Percentiles rank a stretch among this genome's conserved stretches.
phyloP scores from a whole-genome alignment of 2,888 invertebrate species.

The Xestia ashworthii region DNA sequence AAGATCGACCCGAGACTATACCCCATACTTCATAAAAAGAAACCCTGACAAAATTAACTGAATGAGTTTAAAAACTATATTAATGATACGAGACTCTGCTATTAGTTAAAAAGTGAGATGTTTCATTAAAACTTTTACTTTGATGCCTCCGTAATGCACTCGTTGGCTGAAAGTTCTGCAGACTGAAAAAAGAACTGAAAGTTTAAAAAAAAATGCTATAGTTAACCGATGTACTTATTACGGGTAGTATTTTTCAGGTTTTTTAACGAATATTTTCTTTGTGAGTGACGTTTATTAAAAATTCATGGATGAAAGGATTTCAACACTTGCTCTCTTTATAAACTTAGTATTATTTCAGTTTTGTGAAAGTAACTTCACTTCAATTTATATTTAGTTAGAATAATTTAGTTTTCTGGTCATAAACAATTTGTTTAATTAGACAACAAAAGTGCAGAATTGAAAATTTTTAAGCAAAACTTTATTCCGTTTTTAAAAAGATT shows the following conservation, averaged over 20 bases:
- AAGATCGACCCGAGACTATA: no score
- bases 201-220: constrained; percentile 33
- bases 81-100: constrained; percentile 33
- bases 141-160: constrained; percentile 51
- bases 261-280: constrained; percentile 8
- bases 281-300: constrained; percentile 29
- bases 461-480: background rate
- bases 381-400: background rate
- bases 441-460: background rate
- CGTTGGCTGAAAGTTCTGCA: constrained; percentile 32
- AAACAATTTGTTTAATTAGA: background rate
- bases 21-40: background rate
- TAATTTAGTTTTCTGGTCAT: background rate
- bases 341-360: background rate
- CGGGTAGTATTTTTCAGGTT: background rate
- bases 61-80: constrained; percentile 35
- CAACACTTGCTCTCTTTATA: background rate
- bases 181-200: constrained; percentile 51
- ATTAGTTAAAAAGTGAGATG: constrained; percentile 42
- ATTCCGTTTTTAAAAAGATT: background rate
- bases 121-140: constrained; percentile 64
- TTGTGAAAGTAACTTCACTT: no score
- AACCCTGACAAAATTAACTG: background rate
- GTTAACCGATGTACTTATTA: background rate
- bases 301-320: background rate